phyloP scores from a whole-genome alignment of 2,113 vertebrate genomes.

The Regulus satrapa region DNA sequence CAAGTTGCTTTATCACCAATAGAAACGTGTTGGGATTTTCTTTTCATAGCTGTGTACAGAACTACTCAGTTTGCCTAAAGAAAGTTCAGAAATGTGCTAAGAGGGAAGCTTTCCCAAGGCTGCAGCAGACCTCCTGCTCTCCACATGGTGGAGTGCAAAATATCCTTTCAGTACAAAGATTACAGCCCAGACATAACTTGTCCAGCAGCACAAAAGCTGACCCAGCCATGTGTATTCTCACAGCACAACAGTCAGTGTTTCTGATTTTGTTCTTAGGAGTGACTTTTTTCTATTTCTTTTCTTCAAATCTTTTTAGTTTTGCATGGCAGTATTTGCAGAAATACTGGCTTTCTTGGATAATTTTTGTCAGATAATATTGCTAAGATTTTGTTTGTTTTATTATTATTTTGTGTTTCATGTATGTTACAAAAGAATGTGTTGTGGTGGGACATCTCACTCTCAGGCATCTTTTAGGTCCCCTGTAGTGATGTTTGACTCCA shows the following conservation, averaged over 20 bases:
- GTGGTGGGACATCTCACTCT: background rate
- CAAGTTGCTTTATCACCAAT: background rate
- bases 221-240: background rate
- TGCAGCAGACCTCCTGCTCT: background rate
- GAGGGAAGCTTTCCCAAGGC: background rate
- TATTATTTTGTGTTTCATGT: background rate
- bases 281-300: background rate
- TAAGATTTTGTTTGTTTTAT: background rate
- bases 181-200: background rate
- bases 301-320: background rate
- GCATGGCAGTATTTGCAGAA: background rate
- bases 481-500: background rate
- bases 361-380: background rate
- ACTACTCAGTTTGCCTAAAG: background rate
- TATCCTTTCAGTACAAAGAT: background rate
- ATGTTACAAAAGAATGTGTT: background rate
- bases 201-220: background rate
- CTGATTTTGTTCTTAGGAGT: background rate
- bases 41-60: background rate
- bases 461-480: background rate
- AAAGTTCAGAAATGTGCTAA: background rate
- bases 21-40: background rate
- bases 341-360: background rate
- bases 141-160: conserved; percentile 32
- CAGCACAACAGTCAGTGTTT: background rate